Conservation (phyloP, 2,888 invertebrate genomes). For the Himalopsyche anomala region DNA sequence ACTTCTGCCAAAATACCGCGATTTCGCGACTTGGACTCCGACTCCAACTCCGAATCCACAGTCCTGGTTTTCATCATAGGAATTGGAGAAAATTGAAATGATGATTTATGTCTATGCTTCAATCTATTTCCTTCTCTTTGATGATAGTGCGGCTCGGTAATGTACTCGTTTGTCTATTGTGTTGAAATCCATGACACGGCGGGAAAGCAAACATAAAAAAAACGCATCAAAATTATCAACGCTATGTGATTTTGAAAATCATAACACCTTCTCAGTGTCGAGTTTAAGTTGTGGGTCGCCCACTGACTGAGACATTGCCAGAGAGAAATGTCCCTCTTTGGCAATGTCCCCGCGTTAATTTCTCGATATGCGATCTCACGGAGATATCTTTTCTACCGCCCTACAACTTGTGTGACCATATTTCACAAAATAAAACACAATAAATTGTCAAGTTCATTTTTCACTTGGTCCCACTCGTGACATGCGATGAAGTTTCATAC, state of each 20-base stretch:
- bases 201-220: constrained; percentile 32
- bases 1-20: too few species aligned
- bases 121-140: constrained; percentile 10
- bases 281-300: constrained; percentile 47
- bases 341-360: constrained; percentile 51
- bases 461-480: too few species aligned
- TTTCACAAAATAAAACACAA: not conserved
- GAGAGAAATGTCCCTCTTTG: constrained; percentile 33
- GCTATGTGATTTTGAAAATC: constrained; percentile 52
- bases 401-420: constrained; percentile 16
- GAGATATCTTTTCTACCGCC: constrained; percentile 23
- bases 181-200: constrained; percentile 1
- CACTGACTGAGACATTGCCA: constrained; percentile 19
- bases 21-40: too few species aligned
- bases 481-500: too few species aligned
- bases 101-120: not conserved
- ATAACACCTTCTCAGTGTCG: constrained; percentile 56
- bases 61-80: too few species aligned
- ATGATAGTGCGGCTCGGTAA: not conserved
- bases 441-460: constrained; percentile 28
- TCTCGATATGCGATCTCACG: constrained; percentile 58
- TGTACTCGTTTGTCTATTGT: not conserved
- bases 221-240: constrained; percentile 50
- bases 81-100: too few species aligned
- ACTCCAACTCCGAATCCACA: too few species aligned